These are phyloP conservation scores for Leptinotarsa defecta DNA, from an alignment of 1,140 invertebrate genomes.

Conservation along the genomic window DNA sequence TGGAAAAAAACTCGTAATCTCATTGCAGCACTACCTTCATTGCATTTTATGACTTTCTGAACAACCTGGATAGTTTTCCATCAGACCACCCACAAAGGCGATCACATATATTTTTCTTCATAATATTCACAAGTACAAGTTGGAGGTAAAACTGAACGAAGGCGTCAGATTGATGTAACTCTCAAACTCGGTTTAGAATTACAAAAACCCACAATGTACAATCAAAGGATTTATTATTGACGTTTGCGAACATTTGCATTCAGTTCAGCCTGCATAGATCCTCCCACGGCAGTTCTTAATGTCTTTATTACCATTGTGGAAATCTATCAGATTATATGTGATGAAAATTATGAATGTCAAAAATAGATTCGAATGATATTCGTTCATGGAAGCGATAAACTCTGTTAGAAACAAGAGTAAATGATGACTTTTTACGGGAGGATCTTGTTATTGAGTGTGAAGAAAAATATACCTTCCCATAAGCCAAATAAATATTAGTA, in stretches of 20 bases:
- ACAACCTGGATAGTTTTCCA: too few species aligned
- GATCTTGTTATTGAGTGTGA: too few species aligned
- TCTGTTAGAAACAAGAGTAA: too few species aligned
- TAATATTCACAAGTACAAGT: too few species aligned
- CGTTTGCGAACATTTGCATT: conserved; percentile 28
- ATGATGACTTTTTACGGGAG: too few species aligned
- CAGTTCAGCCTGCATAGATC: conserved; percentile 14
- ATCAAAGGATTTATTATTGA: conserved; percentile 34
- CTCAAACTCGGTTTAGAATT: conserved; percentile 35
- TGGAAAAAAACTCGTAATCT: too few species aligned
- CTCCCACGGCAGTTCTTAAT: conserved; percentile 24
- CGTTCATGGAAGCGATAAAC: too few species aligned
- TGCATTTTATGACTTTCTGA: too few species aligned
- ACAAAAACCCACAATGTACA: conserved; percentile 36
- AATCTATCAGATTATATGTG: conserved; percentile 43
- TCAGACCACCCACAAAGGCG: too few species aligned
- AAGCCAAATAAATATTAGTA: conserved; percentile 1
- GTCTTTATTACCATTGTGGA: conserved; percentile 30
- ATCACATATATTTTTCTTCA: too few species aligned
- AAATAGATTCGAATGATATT: conserved; percentile 18
- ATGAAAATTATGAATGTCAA: neutral
- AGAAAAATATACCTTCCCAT: neutral
- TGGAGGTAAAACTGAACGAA: neutral
- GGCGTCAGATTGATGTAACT: conserved; percentile 37
- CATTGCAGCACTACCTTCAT: too few species aligned